Conservation (phyloP, 2,113 vertebrate genomes). For the Polypterus bichir region DNA sequence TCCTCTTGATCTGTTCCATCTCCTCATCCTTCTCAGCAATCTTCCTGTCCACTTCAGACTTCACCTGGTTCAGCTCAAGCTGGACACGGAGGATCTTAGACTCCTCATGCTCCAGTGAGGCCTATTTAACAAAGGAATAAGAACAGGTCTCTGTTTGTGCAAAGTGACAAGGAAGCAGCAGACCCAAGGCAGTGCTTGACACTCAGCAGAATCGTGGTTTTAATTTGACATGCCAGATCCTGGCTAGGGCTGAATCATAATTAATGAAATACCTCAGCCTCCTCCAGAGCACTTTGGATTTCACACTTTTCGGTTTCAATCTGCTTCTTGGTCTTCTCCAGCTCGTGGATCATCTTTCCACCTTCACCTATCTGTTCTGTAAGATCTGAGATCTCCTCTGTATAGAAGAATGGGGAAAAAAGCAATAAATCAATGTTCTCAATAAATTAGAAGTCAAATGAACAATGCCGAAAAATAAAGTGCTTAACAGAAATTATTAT, state of each 20-base stretch:
- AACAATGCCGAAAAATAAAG: too few species aligned
- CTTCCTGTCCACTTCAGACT: conserved; percentile 48
- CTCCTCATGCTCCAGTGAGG: conserved; percentile 47
- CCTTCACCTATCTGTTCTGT: conserved; percentile 64
- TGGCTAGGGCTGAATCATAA: background rate
- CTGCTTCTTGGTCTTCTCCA: conserved; percentile 75
- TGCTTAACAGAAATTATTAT: too few species aligned
- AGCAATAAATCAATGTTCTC: too few species aligned
- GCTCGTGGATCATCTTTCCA: conserved; percentile 71
- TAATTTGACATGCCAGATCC: too few species aligned
- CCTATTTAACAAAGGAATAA: conserved; percentile 8
- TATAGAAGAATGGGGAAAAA: background rate
- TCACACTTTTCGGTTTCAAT: conserved; percentile 66
- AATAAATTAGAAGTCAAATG: too few species aligned
- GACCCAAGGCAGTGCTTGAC: too few species aligned
- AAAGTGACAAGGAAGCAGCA: too few species aligned
- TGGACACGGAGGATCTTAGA: conserved; percentile 52
- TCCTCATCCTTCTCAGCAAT: conserved; percentile 56
- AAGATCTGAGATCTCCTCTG: conserved; percentile 74
- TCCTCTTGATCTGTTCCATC: conserved; percentile 51
- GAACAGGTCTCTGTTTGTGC: background rate
- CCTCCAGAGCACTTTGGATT: conserved; percentile 64
- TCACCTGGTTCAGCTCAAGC: conserved; percentile 52
- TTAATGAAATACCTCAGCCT: conserved; percentile 52
- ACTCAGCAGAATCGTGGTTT: too few species aligned